Percentiles rank a stretch among this genome's conserved stretches.
Conservation (phyloP, 1,140 invertebrate species). For the Medauroidea extradentata region DNA sequence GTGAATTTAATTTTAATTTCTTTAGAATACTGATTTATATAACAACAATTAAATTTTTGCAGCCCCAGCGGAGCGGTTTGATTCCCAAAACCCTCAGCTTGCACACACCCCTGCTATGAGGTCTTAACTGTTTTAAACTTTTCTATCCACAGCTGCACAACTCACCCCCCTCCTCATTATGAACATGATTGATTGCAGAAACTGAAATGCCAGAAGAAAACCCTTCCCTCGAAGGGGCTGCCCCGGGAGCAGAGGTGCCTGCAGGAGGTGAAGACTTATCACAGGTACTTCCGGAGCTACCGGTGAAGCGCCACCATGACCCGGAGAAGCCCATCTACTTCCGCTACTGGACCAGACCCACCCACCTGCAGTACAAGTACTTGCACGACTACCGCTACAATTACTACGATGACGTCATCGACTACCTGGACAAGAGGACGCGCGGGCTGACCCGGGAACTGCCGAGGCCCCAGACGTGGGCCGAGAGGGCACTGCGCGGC, state of each 20-base stretch:
- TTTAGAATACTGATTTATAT: too few species aligned
- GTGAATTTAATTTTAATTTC: too few species aligned
- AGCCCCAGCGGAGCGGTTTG: too few species aligned
- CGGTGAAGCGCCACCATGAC: slow-evolving; percentile 39
- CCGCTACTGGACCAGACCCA: slow-evolving; percentile 37
- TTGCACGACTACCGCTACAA: slow-evolving; percentile 74
- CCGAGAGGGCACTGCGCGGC: slow-evolving; percentile 68
- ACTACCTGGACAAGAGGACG: slow-evolving; percentile 70
- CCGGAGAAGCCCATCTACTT: slow-evolving; percentile 41
- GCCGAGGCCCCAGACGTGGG: slow-evolving; percentile 74
- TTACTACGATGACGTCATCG: slow-evolving; percentile 80
- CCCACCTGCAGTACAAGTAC: slow-evolving; percentile 74
- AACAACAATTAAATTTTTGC: too few species aligned
- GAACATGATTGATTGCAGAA: too few species aligned
- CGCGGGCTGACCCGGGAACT: slow-evolving; percentile 61
- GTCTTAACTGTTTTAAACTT: too few species aligned
- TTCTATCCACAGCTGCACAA: too few species aligned
- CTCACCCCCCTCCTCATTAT: too few species aligned
- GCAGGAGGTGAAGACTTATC: slow-evolving; percentile 30
- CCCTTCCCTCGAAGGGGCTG: slow-evolving; percentile 2
- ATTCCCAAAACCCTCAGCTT: too few species aligned
- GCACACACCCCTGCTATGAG: too few species aligned
- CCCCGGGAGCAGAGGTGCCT: slow-evolving; percentile 9
- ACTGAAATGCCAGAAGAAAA: slow-evolving; percentile 24
- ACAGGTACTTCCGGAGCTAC: not conserved